phyloP scores from a whole-genome alignment of 2,888 invertebrate species.

The Candidula unifasciata region DNA sequence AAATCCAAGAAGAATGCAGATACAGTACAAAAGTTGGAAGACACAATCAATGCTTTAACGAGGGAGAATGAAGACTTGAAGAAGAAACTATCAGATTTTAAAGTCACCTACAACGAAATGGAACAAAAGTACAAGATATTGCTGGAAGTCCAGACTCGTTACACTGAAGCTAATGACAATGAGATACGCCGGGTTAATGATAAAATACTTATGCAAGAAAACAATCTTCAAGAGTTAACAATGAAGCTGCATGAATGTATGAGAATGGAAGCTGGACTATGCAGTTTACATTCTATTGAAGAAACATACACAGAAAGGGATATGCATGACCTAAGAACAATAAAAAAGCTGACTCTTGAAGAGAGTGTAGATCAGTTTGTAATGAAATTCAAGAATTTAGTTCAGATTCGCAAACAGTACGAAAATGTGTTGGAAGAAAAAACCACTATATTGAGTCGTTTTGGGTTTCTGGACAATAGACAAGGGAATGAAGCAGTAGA shows the following conservation, averaged over 20 bases:
- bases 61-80: conserved; percentile 58
- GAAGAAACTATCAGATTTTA: conserved; percentile 58
- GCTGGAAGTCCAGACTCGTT: conserved; percentile 65
- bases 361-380: conserved; percentile 64
- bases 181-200: conserved; percentile 60
- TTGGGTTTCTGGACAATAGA: conserved; percentile 58
- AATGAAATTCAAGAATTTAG: conserved; percentile 60
- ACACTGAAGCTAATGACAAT: conserved; percentile 69
- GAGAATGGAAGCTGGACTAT: too few relatives aligned
- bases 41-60: conserved; percentile 54
- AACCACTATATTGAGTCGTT: conserved; percentile 64
- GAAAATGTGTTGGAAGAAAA: conserved; percentile 64
- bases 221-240: conserved; percentile 38
- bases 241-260: conserved; percentile 47
- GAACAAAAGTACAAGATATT: conserved; percentile 62
- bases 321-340: background rate
- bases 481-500: too few relatives aligned
- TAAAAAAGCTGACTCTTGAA: conserved; percentile 52
- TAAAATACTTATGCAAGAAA: conserved; percentile 51
- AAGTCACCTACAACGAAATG: conserved; percentile 57
- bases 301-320: conserved; percentile 27
- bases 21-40: conserved; percentile 58
- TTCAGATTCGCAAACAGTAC: conserved; percentile 59
- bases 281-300: conserved; percentile 23
- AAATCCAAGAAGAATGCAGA: conserved; percentile 16